Percentiles rank a stretch among this genome's conserved stretches.
These are phyloP conservation scores for Prunella strophiata DNA, from an alignment of 2,797 vertebrate genomes.

Conservation along the genomic window DNA sequence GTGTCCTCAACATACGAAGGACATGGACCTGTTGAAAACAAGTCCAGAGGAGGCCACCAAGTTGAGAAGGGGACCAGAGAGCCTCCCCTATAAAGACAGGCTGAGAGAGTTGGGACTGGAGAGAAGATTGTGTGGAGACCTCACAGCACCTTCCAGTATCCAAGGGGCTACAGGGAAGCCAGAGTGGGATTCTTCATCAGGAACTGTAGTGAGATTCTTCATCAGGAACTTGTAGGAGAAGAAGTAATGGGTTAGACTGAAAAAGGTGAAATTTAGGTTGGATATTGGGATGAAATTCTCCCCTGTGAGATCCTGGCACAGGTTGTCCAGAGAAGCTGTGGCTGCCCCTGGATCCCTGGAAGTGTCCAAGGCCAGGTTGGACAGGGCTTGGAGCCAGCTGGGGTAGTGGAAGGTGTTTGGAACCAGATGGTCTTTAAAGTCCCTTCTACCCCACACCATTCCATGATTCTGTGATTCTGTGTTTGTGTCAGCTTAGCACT, in stretches of 20 bases:
- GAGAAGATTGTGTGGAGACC: neutral
- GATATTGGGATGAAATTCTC: neutral
- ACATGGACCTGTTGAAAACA: neutral
- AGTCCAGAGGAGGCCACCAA: rapidly evolving
- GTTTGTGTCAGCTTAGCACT: neutral
- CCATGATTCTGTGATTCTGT: rapidly evolving
- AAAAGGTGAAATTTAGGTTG: neutral
- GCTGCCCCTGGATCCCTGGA: neutral
- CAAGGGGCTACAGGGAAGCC: neutral
- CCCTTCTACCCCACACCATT: neutral
- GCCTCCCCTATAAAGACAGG: neutral
- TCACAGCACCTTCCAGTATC: neutral
- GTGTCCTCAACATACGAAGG: rapidly evolving
- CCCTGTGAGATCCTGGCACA: neutral
- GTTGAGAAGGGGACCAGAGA: neutral
- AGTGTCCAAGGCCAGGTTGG: neutral
- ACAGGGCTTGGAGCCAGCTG: rapidly evolving
- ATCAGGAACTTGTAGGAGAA: neutral
- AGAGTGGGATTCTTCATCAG: neutral
- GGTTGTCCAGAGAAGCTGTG: neutral
- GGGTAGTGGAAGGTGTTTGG: neutral
- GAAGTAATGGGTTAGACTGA: neutral
- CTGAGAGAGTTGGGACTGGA: neutral
- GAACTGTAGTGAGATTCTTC: neutral
- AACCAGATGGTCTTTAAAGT: rapidly evolving